phyloP scores from a whole-genome alignment of 2,113 vertebrate species.

The Syngnathoides biaculeatus region DNA sequence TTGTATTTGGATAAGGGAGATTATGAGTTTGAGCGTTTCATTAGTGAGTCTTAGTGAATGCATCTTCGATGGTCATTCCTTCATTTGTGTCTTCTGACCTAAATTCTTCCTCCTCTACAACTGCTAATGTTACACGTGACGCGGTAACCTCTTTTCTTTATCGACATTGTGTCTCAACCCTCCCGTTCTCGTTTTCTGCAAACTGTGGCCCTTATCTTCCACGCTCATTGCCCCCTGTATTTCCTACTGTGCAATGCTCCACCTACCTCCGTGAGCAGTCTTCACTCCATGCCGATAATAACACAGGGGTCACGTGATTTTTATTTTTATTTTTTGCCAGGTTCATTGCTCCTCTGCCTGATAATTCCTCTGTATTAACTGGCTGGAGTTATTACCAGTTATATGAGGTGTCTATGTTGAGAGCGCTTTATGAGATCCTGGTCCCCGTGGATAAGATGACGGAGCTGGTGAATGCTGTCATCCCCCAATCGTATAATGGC shows the following conservation, averaged over 20 bases:
- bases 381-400: conserved; percentile 87
- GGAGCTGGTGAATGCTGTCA: conserved; percentile 84
- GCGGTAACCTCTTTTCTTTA: conserved; percentile 7
- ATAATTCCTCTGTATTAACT: conserved; percentile 78
- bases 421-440: conserved; percentile 92
- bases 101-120: conserved; percentile 14
- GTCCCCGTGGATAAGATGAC: conserved; percentile 84
- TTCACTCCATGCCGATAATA: conserved; percentile 52
- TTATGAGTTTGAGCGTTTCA: conserved; percentile 44
- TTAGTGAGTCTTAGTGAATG: conserved; percentile 30
- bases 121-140: conserved; percentile 20
- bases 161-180: not conserved
- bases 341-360: conserved; percentile 72
- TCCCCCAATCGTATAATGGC: conserved; percentile 83
- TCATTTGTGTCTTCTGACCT: conserved; percentile 25
- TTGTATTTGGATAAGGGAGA: conserved; percentile 50
- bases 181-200: conserved; percentile 28
- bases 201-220: conserved; percentile 33
- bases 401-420: conserved; percentile 86
- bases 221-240: conserved; percentile 23
- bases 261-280: conserved; percentile 14
- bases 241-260: conserved; percentile 29
- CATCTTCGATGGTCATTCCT: conserved; percentile 25
- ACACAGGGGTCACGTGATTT: conserved; percentile 49
- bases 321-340: conserved; percentile 45